Evolutionary conservation across 2,888 invertebrate species (phyloP).

Genomic region (Scrobipalpa costella): DNA sequence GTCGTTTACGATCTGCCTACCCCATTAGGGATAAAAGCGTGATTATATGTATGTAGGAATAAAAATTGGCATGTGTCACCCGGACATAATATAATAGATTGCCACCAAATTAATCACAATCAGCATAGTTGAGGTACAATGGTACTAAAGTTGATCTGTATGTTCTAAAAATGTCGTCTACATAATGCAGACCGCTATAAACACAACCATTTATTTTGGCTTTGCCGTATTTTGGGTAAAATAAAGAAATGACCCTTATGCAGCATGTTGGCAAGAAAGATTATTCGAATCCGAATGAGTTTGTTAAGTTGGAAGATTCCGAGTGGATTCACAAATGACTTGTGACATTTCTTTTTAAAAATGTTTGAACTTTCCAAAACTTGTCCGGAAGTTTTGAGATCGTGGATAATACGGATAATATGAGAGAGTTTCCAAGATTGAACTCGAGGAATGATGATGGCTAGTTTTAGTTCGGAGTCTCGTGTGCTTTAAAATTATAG

Average conservation of each 20-base stretch:
- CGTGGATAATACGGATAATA: background rate
- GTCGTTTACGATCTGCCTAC: too few relatives aligned
- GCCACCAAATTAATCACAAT: too few relatives aligned
- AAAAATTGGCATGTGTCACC: too few relatives aligned
- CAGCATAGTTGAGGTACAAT: too few relatives aligned
- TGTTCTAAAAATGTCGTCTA: too few relatives aligned
- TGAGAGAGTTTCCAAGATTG: background rate
- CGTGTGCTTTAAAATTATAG: too few relatives aligned
- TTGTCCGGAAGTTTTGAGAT: background rate
- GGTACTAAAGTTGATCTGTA: too few relatives aligned
- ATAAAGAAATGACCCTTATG: slow-evolving; percentile 1
- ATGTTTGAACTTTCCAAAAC: slow-evolving; percentile 2
- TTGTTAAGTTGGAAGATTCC: slow-evolving; percentile 4
- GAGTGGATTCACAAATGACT: slow-evolving; percentile 10
- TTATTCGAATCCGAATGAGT: slow-evolving; percentile 1
- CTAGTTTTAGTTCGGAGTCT: background rate
- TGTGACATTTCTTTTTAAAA: slow-evolving; percentile 9
- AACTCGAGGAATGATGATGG: background rate
- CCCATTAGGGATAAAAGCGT: too few relatives aligned
- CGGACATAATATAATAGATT: too few relatives aligned
- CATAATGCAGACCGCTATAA: too few relatives aligned
- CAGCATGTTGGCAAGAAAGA: slow-evolving; percentile 6
- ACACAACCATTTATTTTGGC: too few relatives aligned
- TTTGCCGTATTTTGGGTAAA: background rate
- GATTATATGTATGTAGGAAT: too few relatives aligned